These are phyloP conservation scores for Acanthococcus lagerstroemiae DNA, from an alignment of 2,888 invertebrate genomes.

Conservation along the genomic window DNA sequence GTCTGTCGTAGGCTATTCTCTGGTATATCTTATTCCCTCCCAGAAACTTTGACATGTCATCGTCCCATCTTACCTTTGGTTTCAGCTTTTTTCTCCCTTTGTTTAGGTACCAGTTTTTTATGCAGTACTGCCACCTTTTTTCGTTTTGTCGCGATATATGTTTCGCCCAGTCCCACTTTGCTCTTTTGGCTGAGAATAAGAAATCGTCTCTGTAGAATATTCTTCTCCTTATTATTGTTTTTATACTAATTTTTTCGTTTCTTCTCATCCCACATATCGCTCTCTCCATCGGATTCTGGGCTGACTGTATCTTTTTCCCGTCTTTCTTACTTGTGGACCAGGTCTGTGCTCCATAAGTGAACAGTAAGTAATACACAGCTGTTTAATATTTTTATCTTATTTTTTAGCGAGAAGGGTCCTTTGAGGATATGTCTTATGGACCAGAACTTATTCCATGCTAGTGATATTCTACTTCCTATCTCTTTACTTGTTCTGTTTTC, in stretches of 20 bases:
- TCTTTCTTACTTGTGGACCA: conserved; percentile 3
- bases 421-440: neutral
- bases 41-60: neutral
- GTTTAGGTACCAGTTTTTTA: neutral
- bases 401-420: neutral
- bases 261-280: neutral
- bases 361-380: neutral
- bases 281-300: neutral
- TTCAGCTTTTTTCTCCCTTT: neutral
- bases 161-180: conserved; percentile 1
- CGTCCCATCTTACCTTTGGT: neutral
- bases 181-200: neutral
- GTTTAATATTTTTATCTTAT: neutral
- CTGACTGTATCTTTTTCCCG: neutral
- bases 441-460: conserved; percentile 5
- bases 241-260: neutral
- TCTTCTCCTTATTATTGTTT: neutral
- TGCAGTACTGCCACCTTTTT: neutral
- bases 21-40: neutral
- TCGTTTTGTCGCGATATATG: neutral
- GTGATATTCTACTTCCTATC: neutral
- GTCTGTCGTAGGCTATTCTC: neutral
- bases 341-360: neutral
- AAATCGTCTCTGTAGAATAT: neutral
- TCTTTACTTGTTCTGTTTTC: neutral